These are phyloP conservation scores for Caiman crocodilus DNA, from an alignment of 2,797 vertebrate genomes.

Conservation along the genomic window DNA sequence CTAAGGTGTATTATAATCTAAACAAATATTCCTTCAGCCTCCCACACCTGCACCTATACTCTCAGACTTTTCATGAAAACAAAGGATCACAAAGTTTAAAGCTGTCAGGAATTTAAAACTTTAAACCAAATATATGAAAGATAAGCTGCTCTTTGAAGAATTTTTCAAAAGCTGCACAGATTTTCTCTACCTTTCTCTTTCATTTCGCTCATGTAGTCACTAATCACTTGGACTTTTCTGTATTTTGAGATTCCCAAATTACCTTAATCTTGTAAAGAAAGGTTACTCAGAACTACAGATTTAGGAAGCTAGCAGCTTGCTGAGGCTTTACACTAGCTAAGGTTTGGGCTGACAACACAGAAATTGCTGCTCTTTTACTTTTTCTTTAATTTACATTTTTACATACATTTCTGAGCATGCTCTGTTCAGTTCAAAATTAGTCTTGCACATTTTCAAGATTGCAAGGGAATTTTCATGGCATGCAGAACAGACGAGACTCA, in stretches of 20 bases:
- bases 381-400: not conserved
- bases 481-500: not conserved
- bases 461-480: not conserved
- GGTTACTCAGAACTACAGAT: not conserved
- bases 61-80: not conserved
- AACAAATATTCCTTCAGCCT: not conserved
- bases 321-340: not conserved
- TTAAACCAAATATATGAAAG: not conserved
- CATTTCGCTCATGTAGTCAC: slow-evolving; percentile 1
- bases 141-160: not conserved
- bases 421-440: not conserved
- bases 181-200: not conserved
- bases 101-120: not conserved
- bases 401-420: not conserved
- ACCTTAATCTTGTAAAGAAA: not conserved
- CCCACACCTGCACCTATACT: not conserved
- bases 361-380: not conserved
- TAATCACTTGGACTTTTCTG: not conserved
- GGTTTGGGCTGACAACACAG: not conserved
- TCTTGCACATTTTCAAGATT: not conserved
- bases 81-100: not conserved
- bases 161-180: not conserved
- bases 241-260: not conserved
- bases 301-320: not conserved
- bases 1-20: not conserved